These are phyloP conservation scores for Crocallis elinguaria DNA, from an alignment of 2,888 invertebrate genomes.

Conservation along the genomic window DNA sequence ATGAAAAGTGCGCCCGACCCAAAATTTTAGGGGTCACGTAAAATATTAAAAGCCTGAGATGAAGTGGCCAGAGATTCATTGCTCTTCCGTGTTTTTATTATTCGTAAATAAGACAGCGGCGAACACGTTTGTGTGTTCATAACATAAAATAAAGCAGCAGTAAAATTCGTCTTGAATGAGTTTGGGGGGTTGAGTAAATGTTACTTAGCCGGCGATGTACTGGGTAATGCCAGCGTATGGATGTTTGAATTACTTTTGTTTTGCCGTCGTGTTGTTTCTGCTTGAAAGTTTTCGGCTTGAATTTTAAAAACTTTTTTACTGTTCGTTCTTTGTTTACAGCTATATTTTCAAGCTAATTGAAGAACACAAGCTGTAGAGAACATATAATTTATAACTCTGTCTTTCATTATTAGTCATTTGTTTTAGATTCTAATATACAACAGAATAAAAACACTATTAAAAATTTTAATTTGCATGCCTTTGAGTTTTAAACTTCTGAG, in stretches of 20 bases:
- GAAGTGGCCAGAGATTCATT: constrained; percentile 84
- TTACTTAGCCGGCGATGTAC: constrained; percentile 57
- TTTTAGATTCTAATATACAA: no score
- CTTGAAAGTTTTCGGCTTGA: constrained; percentile 19
- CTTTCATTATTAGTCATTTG: no score
- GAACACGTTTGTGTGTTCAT: constrained; percentile 61
- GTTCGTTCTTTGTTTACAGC: constrained; percentile 10
- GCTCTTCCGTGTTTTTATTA: constrained; percentile 83
- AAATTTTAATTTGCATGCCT: no score
- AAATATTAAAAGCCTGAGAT: constrained; percentile 83
- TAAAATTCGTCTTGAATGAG: constrained; percentile 68
- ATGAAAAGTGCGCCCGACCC: constrained; percentile 78
- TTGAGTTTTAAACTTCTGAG: no score
- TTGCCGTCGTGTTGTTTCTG: constrained; percentile 16
- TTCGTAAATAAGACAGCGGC: constrained; percentile 77
- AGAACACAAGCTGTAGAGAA: no score
- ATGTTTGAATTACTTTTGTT: constrained; percentile 45
- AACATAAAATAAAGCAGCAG: constrained; percentile 76
- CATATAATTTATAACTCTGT: neutral
- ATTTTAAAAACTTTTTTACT: constrained; percentile 19
- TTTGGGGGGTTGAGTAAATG: constrained; percentile 63
- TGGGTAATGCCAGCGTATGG: constrained; percentile 52
- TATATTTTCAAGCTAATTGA: no score
- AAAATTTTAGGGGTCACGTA: constrained; percentile 84
- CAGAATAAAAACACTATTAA: no score